Evolutionary conservation across 1,140 invertebrate genomes (phyloP).

Genomic region (Drosophila kepulauana): DNA sequence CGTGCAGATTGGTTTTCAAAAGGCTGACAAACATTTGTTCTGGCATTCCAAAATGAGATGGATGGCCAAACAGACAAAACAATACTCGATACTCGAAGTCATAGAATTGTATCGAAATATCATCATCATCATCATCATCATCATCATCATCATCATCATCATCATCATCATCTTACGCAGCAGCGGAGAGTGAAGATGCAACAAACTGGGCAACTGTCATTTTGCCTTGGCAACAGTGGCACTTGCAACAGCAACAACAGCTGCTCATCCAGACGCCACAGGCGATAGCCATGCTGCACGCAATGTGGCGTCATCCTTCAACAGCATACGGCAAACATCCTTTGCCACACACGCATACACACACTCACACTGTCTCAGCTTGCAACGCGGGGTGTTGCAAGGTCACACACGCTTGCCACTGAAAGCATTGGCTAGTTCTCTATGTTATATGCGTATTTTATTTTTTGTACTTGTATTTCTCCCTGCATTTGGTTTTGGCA

Average conservation of each 20-base stretch:
- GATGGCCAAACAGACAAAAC: background rate
- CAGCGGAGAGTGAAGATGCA: background rate
- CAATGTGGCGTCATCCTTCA: slow-evolving; percentile 33
- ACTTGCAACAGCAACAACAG: background rate
- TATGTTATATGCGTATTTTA: background rate
- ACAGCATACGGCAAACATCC: slow-evolving; percentile 2
- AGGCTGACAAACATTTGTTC: slow-evolving; percentile 17
- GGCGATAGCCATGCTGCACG: slow-evolving; percentile 20
- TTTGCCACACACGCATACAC: background rate
- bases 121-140: background rate
- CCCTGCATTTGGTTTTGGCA: background rate
- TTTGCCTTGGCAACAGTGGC: slow-evolving; percentile 18
- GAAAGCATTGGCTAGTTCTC: too few relatives aligned
- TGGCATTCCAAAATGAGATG: background rate
- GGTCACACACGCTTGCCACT: background rate
- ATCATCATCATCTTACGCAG: too few relatives aligned
- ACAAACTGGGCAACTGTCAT: slow-evolving; percentile 23
- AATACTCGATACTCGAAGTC: background rate
- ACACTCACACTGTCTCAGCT: background rate
- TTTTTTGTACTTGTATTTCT: background rate
- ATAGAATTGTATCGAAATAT: background rate
- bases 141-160: too few relatives aligned
- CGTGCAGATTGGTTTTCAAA: slow-evolving; percentile 57
- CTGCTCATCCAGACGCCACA: slow-evolving; percentile 13
- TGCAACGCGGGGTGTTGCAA: background rate